These are phyloP conservation scores for Centropus bengalensis DNA, from an alignment of 2,113 vertebrate species.

Conservation along the genomic window DNA sequence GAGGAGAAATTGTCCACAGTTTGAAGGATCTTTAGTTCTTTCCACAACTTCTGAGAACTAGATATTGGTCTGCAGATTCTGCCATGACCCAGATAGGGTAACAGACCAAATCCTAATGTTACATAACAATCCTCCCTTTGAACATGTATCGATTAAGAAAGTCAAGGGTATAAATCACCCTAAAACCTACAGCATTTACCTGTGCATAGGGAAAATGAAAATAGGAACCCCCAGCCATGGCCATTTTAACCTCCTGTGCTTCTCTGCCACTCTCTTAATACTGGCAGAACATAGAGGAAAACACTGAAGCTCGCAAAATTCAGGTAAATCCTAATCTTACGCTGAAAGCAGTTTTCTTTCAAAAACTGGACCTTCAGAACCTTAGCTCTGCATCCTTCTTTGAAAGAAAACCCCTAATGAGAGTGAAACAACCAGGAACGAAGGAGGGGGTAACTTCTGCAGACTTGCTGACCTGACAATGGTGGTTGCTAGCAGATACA, in stretches of 20 bases:
- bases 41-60: neutral
- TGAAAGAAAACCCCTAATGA: conserved; percentile 54
- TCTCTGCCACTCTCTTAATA: neutral
- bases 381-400: conserved; percentile 47
- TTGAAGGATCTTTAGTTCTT: neutral
- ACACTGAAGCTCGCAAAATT: neutral
- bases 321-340: neutral
- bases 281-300: neutral
- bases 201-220: conserved; percentile 68
- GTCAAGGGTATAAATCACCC: conserved; percentile 10
- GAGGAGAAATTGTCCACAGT: neutral
- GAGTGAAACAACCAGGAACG: neutral
- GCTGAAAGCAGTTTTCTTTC: conserved; percentile 10
- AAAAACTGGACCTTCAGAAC: conserved; percentile 15
- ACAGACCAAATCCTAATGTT: neutral
- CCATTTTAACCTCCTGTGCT: neutral
- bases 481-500: conserved; percentile 66
- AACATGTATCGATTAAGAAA: neutral
- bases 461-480: conserved; percentile 61
- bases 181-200: conserved; percentile 70
- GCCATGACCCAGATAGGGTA: neutral
- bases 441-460: conserved; percentile 74
- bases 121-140: neutral
- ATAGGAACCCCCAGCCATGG: neutral
- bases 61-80: neutral